Base-by-base conservation (phyloP, 2,113 vertebrate species). In the Anarhynchus alexandrinus region DNA sequence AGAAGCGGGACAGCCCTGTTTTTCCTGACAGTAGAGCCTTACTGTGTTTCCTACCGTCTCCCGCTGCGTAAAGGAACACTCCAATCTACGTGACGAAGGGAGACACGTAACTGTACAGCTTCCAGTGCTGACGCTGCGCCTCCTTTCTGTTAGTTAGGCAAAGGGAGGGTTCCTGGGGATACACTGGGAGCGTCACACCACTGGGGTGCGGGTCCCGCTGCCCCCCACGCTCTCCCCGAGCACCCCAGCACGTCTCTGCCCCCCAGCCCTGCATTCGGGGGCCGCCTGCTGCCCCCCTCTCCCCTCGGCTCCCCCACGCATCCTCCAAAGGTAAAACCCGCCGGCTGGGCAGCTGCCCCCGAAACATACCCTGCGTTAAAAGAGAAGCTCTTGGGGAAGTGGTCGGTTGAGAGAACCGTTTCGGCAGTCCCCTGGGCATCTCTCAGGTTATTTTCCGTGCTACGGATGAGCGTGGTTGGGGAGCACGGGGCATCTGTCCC, bases 201-300 rank as follows among this genome's bases (percentile, higher is more conserved):
- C 5, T 22, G 55, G 29, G 29, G 10, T 17, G 29, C 66, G 8
- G 64, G 49, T n/a, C 49, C 49, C 23, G 12, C 49, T 51, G 49
- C 22, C 49, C 49, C 11, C 22, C 12, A 11, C 20, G 49, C 22
- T 51, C 34, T 67, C 15, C 29, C 21, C 0, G 0, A 12, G 62
- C 57, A 36, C 9, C 40, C 42, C 0, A 22, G 5, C 14, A 3
- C 43, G 49, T 29, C 36, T 71, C 22, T 49, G 85, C 88, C 47
- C 22, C 20, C 14, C 18, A 81, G 47, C 85, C 47, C 67, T 54
- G 93, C 88, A 88, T 86, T 71, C 59, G 94, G 82, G 30, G 88
- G 96, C 94, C 94, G 91, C 71, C 95, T 96, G 95, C 65, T 93
- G 96, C 89, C 76, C 88, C 27, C 10, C 12, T 27, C 70, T 51